Evolutionary conservation across 2,113 vertebrate genomes (phyloP).

Genomic region (Proterorhinus semilunaris): DNA sequence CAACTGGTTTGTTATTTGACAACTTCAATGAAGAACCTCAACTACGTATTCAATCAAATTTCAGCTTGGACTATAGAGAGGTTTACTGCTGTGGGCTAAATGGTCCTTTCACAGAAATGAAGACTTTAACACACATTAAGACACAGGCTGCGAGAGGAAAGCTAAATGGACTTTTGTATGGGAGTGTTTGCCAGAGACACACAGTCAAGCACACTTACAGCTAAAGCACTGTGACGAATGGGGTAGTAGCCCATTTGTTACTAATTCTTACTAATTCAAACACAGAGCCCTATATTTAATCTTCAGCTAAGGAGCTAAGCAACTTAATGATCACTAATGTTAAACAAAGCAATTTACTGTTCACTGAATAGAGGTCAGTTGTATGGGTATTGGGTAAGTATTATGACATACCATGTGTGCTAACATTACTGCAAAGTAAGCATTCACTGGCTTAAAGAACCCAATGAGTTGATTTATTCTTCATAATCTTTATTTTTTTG

Average conservation of each 20-base stretch:
- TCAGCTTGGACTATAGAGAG: neutral
- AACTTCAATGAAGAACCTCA: neutral
- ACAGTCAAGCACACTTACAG: slow-evolving; percentile 8
- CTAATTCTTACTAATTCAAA: slow-evolving; percentile 45
- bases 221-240: slow-evolving; percentile 21
- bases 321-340: slow-evolving; percentile 7
- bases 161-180: slow-evolving; percentile 32
- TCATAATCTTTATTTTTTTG: neutral
- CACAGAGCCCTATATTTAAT: slow-evolving; percentile 35
- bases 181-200: slow-evolving; percentile 19
- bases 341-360: slow-evolving; percentile 10
- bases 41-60: neutral
- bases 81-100: neutral
- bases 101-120: slow-evolving; percentile 1
- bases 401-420: neutral
- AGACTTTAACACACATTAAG: slow-evolving; percentile 12
- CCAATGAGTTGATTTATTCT: neutral
- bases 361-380: slow-evolving; percentile 25
- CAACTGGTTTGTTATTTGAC: too few species aligned
- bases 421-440: neutral
- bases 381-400: slow-evolving; percentile 17
- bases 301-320: slow-evolving; percentile 18
- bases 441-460: too few species aligned
- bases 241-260: slow-evolving; percentile 32
- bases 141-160: slow-evolving; percentile 4